Base-by-base conservation (phyloP, 2,888 invertebrate species). In the Caenorhabditis angaria region DNA sequence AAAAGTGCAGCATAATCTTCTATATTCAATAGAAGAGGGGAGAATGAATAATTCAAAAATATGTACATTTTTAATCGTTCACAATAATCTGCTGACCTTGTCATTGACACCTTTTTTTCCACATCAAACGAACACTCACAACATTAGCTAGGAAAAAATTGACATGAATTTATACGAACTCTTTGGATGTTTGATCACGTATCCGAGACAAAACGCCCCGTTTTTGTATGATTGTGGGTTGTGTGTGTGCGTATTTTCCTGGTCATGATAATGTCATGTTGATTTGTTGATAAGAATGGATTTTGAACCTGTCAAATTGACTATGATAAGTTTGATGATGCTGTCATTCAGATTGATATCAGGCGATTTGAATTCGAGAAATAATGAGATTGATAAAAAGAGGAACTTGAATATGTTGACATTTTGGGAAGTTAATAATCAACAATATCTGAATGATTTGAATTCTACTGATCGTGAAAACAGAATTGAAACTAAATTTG, bases 41-140 rank as follows among this genome's bases (percentile, higher is more conserved):
- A 41, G 10, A 41, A 41, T 41, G 18, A 12, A 14, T 41, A 41
- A 3, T 41, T 41, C 18, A 12, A 41, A 41, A 41, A 41, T 41
- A 41, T 41, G 41, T 41, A 41, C 41, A 41, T 41, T 41, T 41
- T 18, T 41, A 41, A 41, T 41, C 41, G 41, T 41, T 41, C 18
- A 18, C 5, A 41, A 41, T 41, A 41, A 41, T 41, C 41, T 41
- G 41, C 41, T 41, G 41, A 41, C 41, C 41, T 41, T 41, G 41
- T 41, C 41, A 41, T 41, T 41, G 41, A 41, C 41, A 41, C 41
- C 41, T 18, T 41, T 41, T 41, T 41, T n/a, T n/a, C n/a, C n/a
- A n/a, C n/a, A n/a, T n/a, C 41, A 14, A 10, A 41, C 32, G 32
- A 32, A 32, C 12, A n/a, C n/a, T n/a, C n/a, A n/a, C n/a, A n/a